Base-by-base conservation (phyloP, 2,797 vertebrate genomes). In the Crocidura indochinensis region DNA sequence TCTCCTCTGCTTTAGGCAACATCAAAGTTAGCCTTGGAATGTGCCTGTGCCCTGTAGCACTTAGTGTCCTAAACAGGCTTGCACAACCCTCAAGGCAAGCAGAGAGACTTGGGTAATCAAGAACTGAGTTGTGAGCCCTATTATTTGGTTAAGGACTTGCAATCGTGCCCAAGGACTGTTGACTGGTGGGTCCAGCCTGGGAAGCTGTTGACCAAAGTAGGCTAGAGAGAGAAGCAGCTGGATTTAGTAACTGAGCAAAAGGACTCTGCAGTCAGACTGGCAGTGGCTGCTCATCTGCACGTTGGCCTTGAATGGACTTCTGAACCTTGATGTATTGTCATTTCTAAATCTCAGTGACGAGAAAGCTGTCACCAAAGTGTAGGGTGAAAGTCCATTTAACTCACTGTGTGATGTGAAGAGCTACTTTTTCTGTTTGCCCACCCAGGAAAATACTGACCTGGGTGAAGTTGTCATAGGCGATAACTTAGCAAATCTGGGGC, bases 371-470 rank as follows among this genome's bases (percentile, higher is more conserved):
- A 88, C 64, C 3, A 29, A 82, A 87, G 38, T 83, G 89, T 75
- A 4, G 46, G 51, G 47, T 82, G 79, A 69, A 73, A 93, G 72
- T 92, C 84, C 95, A 77, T 67, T 31, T 56, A 53, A 69, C 69
- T 91, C 46, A 62, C 44, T 65, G 27, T 71, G 62, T 79, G 27
- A 83, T 77, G 9, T 31, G 76, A 93, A 56, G 46, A 81, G 8
- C 74, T 91, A 12, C 68, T 84, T 82, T 84, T 94, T 75, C 49
- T 94, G 77, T 92, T 92, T 94, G 68, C 10, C 65, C 49, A 60
- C 51, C 47, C 64, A 47, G 53, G 38, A 84, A 26, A 74, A 0
- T 79, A 89, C 71, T 93, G 73, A 69, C 46, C 72, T 46, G 1
- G 19, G 46, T 90, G 92, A 86, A 91, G 67, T 72, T 94, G 68